phyloP scores from a whole-genome alignment of 2,888 invertebrate species.

The Microplitis deprimator region DNA sequence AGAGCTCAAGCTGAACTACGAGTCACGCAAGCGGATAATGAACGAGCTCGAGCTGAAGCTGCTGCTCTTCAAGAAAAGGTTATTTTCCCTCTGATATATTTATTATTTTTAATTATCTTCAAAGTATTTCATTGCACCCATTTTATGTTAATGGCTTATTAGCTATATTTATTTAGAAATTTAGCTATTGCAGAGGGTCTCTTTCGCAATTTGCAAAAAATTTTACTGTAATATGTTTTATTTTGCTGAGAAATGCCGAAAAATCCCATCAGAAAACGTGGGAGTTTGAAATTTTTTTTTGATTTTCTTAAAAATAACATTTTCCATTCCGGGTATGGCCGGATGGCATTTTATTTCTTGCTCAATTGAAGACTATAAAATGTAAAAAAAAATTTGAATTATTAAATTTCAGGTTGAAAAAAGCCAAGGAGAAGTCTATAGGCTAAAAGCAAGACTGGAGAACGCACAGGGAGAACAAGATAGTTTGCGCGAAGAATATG shows the following conservation, averaged over 20 bases:
- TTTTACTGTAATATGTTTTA: no score
- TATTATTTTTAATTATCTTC: background rate
- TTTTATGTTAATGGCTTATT: background rate
- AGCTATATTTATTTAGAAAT: background rate
- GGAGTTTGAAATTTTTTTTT: no score
- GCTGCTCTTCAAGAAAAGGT: conserved; percentile 89
- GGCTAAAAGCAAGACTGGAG: conserved; percentile 93
- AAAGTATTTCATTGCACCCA: background rate
- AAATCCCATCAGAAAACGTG: no score
- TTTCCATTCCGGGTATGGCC: no score
- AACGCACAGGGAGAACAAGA: conserved; percentile 96
- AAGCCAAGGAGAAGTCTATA: conserved; percentile 94
- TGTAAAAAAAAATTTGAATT: background rate
- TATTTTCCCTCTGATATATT: conserved; percentile 18
- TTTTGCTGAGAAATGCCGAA: no score
- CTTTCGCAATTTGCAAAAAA: no score
- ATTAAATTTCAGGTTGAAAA: conserved; percentile 78
- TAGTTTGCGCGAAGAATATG: conserved; percentile 92
- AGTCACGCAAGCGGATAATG: conserved; percentile 92
- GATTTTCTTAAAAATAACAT: no score
- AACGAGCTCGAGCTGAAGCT: conserved; percentile 87
- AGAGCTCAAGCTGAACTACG: conserved; percentile 91
- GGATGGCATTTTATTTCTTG: background rate
- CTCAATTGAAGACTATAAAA: background rate
- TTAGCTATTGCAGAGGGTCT: no score